Percentiles rank a stretch among this genome's conserved stretches.
Evolutionary conservation across 2,113 vertebrate species (phyloP).

Genomic region (Hemiprocne comata): DNA sequence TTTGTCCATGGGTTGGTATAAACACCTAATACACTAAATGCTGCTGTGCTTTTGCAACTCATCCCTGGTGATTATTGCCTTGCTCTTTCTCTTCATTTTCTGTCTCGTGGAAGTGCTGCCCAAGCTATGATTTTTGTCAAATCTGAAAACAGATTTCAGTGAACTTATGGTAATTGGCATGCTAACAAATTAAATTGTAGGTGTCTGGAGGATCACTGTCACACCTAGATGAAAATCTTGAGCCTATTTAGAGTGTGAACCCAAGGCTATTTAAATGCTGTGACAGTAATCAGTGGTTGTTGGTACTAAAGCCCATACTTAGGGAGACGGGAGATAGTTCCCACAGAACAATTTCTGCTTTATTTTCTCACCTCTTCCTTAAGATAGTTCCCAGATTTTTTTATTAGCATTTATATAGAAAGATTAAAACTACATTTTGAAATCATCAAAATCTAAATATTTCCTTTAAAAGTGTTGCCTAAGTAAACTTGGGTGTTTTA

Average conservation of each 20-base stretch:
- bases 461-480: neutral
- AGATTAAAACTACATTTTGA: neutral
- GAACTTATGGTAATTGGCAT: neutral
- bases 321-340: neutral
- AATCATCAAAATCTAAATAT: constrained; percentile 18
- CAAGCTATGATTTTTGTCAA: neutral
- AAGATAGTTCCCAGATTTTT: neutral
- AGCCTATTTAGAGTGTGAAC: neutral
- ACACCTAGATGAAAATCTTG: neutral
- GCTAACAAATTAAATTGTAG: neutral
- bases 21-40: neutral
- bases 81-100: neutral
- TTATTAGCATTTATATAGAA: neutral
- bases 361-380: neutral
- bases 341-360: neutral
- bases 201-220: neutral
- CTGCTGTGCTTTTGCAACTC: neutral
- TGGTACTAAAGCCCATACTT: neutral
- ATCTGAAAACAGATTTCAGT: neutral
- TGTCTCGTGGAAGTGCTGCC: neutral
- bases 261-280: neutral
- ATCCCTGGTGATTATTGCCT: too few relatives aligned
- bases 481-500: constrained; percentile 17
- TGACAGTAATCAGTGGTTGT: neutral
- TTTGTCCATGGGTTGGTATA: neutral